Conservation (phyloP, 2,113 vertebrate species). For the Pedionomus torquatus region DNA sequence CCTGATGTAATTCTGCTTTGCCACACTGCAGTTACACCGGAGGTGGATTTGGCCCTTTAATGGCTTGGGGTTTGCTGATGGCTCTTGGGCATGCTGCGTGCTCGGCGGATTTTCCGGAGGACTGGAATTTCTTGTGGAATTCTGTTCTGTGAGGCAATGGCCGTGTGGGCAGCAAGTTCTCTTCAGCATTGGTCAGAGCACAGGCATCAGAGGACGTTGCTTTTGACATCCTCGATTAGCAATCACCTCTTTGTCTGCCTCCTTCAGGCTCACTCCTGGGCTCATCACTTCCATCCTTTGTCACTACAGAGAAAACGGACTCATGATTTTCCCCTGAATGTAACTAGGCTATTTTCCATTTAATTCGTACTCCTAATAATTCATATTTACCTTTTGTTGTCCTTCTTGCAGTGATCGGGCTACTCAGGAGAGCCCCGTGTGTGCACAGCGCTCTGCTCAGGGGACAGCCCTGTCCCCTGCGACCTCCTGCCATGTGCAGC, state of each 20-base stretch:
- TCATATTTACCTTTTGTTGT: not conserved
- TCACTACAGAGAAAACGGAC: not conserved
- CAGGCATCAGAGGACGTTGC: not conserved
- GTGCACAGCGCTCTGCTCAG: fast-evolving
- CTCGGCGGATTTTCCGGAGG: not conserved
- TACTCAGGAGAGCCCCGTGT: no score
- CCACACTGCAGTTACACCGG: not conserved
- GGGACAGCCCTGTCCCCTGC: not conserved
- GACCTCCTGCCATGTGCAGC: fast-evolving
- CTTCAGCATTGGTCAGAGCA: not conserved
- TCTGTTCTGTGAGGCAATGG: not conserved
- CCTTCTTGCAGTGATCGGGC: not conserved
- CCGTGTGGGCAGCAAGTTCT: conserved; percentile 5
- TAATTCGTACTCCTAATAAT: not conserved
- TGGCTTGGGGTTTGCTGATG: not conserved
- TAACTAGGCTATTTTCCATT: not conserved
- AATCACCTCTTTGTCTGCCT: not conserved
- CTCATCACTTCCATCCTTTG: not conserved
- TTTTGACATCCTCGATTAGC: not conserved
- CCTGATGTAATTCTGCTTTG: not conserved
- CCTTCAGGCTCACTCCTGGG: not conserved
- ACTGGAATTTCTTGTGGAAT: conserved; percentile 36
- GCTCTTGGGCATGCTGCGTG: not conserved
- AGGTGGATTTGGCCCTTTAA: not conserved
- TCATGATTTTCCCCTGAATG: not conserved